Percentiles rank a stretch among this genome's conserved stretches.
Evolutionary conservation across 2,113 vertebrate genomes (phyloP).

Genomic region (Apteryx mantelli): DNA sequence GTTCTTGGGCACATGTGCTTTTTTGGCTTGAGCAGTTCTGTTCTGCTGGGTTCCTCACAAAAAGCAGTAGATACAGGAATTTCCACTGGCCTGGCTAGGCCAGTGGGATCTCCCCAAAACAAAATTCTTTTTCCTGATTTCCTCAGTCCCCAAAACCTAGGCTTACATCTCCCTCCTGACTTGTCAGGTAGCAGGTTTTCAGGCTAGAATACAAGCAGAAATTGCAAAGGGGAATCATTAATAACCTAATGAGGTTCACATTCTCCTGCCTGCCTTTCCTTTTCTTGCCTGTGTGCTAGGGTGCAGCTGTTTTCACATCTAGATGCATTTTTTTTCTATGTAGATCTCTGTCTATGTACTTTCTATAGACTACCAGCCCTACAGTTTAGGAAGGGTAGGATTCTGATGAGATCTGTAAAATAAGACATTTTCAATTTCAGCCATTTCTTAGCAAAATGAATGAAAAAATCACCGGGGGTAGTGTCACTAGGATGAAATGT

Average conservation of each 20-base stretch:
- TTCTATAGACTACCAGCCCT: neutral
- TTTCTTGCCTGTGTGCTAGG: neutral
- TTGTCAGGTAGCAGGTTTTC: neutral
- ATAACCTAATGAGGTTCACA: neutral
- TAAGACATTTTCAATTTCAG: neutral
- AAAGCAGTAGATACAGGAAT: neutral
- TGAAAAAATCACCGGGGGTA: neutral
- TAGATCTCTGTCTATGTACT: neutral
- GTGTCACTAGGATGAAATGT: neutral
- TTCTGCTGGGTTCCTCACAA: neutral
- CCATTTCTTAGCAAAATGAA: neutral
- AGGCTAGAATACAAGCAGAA: neutral
- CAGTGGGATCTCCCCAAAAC: neutral
- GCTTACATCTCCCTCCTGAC: neutral
- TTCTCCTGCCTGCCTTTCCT: neutral
- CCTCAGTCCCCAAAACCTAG: neutral
- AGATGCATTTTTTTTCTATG: neutral
- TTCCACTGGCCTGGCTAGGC: neutral
- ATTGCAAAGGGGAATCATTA: neutral
- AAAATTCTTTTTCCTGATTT: neutral
- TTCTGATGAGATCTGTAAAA: neutral
- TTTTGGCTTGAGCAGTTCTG: neutral
- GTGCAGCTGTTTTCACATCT: neutral
- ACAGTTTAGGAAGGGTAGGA: neutral
- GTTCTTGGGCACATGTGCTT: accelerated